Base-by-base conservation (phyloP, 30 jellyfish, hydroid and myxozoan genomes). In the Aurelia aurita complex sp. Pacific region DNA sequence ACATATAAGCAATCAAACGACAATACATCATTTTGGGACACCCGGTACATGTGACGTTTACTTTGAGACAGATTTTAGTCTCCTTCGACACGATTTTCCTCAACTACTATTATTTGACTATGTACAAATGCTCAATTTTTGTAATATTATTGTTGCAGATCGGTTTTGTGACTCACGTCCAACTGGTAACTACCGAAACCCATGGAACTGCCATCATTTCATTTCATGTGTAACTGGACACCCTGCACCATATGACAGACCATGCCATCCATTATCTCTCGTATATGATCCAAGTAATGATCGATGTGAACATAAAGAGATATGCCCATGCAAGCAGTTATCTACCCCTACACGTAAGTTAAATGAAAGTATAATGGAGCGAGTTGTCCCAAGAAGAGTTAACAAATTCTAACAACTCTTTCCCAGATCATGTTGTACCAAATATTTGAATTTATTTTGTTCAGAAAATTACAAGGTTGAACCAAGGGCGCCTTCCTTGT, bases 181-280 rank as follows among this genome's bases (percentile, higher is more conserved):
- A 14, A 79, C 72, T 83, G 95, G 95, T 16, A 84, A 90, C 79
- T 90, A 83, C 66, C 91, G 94, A 32, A 81, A 91, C 76, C 97
- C 97, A 3, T 91, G 97, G 98, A 91, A 86, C 59, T 91, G 98
- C 79, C 98, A 91, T 67, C 81, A 82, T 73, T 91, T 85, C 82
- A 74, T 91, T 0, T 46, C 96, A 6, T 91, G 98, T 82, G 78
- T 29, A 1, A 35, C 69, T 79, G 96, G 91, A 8, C 92, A 83
- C 76, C 92, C 92, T 40, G 64, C 75, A 5, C 87, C 87, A 16
- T 69, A 71, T 35, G 85, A 69, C 34, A 54, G 85, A 54, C 81
- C 87, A 55, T 91, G 97, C 65, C 85, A 77, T n/a, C 86, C 89
- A 38, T 7, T 16, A 52, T 4, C 90, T 0, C 85, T 91, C 14